Evolutionary conservation across 37 sponge, comb jelly and placozoan genomes (phyloP), one percentile per base, ranked within the genome.

Genomic region (Agelas oroides): DNA sequence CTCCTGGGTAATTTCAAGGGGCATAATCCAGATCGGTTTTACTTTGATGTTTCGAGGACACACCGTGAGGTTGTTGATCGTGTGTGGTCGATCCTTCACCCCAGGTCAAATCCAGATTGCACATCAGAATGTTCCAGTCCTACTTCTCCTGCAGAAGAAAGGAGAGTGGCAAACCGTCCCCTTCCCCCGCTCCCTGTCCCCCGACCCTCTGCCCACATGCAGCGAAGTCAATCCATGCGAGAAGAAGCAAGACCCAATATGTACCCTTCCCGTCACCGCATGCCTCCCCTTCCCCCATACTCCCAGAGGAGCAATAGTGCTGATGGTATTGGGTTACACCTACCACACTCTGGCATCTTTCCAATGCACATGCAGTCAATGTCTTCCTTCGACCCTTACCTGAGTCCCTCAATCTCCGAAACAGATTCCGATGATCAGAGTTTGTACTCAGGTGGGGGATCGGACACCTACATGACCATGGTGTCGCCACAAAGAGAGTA

Each of bases 41-140:
- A 93, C 57, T 93, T 93, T 85, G 93, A 93, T 40, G 89, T 93
- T 19, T 59, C 73, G 40, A 84, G 65, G 70, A 93, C 93, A 33
- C 93, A 93, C 77, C 85, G 75, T 23, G 90, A 93, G 58, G 93
- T 93, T 1, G 86, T 88, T 0, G 81, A 93, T 38, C 62, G 81
- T 39, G 76, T 93, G 3, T 88, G 89, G 93, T 78, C 82, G 0
- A 71, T 75, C 23, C 59, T 91, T 23, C 76, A 91, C 59, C 81
- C 90, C 1, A 79, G 80, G 18, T 53, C 80, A 8, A n/a, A n/a
- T n/a, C 20, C 34, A n/a, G n/a, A n/a, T n/a, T n/a, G n/a, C n/a
- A n/a, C n/a, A n/a, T n/a, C n/a, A n/a, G n/a, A n/a, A n/a, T n/a
- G n/a, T n/a, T n/a, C n/a, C n/a, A 5, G 8, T 14, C 17, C 17